Percentiles rank a stretch among this genome's conserved stretches.
These are phyloP conservation scores for Eristalis tenax DNA, from an alignment of 2,888 invertebrate genomes.

Conservation along the genomic window DNA sequence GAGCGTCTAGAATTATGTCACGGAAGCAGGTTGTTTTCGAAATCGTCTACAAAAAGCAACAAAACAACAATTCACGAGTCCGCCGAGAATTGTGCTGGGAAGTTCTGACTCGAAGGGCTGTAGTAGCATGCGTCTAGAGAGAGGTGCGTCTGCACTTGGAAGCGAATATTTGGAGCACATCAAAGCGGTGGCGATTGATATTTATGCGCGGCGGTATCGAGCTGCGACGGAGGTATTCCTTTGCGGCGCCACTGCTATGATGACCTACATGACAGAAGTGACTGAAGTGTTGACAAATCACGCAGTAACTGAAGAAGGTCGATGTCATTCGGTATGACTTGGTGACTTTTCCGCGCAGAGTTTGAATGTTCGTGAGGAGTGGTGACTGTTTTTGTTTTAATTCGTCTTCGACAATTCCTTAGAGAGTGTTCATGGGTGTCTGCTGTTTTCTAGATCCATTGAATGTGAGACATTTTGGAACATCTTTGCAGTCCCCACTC, in stretches of 20 bases:
- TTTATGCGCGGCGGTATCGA: background rate
- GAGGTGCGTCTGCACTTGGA: background rate
- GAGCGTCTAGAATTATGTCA: background rate
- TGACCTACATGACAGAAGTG: background rate
- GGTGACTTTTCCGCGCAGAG: no score
- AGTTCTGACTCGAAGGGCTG: background rate
- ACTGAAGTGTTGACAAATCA: background rate
- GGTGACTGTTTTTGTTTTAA: background rate
- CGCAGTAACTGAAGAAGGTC: background rate
- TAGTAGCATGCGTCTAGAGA: background rate
- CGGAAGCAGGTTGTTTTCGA: slow-evolving; percentile 1
- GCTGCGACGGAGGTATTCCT: background rate
- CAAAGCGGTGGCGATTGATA: background rate
- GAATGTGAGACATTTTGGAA: no score
- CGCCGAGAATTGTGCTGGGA: background rate
- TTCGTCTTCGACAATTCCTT: no score
- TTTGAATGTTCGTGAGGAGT: no score
- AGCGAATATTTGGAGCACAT: background rate
- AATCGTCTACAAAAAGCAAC: background rate
- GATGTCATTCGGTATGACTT: no score
- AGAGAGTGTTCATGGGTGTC: no score
- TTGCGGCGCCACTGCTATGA: background rate
- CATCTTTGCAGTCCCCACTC: background rate
- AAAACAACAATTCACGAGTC: background rate
- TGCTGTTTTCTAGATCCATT: no score